Percentiles rank a stretch among this genome's conserved stretches.
Evolutionary conservation across 1,140 invertebrate genomes (phyloP).

Genomic region (Carposina sasakii): DNA sequence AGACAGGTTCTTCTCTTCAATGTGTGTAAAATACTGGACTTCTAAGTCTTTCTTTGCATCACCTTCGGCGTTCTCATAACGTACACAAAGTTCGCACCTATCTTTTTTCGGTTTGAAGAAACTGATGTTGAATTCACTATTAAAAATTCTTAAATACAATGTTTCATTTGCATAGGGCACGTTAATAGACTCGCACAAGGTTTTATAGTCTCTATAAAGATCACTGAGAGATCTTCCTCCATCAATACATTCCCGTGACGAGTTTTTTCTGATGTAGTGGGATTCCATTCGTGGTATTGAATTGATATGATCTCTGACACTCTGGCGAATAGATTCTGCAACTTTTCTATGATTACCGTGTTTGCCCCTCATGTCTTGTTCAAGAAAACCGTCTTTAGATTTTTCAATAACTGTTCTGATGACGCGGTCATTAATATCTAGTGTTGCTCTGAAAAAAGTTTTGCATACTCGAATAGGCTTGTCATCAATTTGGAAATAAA

Average conservation of each 20-base stretch:
- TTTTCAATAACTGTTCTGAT: conserved; percentile 28
- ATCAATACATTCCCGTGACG: conserved; percentile 40
- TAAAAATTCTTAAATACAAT: conserved; percentile 38
- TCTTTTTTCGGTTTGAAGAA: conserved; percentile 57
- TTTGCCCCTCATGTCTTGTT: conserved; percentile 6
- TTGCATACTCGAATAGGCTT: conserved; percentile 3
- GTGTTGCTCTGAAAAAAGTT: neutral
- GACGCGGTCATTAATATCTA: conserved; percentile 4
- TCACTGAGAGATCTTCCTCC: conserved; percentile 32
- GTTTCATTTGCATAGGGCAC: conserved; percentile 25
- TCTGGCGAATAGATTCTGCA: neutral
- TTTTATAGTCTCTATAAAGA: conserved; percentile 35
- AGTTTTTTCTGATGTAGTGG: conserved; percentile 36
- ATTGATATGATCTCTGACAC: conserved; percentile 33
- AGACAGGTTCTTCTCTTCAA: conserved; percentile 26
- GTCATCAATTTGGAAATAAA: too few relatives aligned
- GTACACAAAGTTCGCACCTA: conserved; percentile 45
- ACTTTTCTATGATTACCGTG: conserved; percentile 2
- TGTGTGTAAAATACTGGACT: conserved; percentile 13
- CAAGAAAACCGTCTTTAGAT: conserved; percentile 15
- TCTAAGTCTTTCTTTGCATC: conserved; percentile 25
- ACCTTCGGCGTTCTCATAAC: conserved; percentile 36
- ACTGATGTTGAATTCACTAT: conserved; percentile 42
- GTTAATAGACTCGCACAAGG: conserved; percentile 19
- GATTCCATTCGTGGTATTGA: conserved; percentile 36